Evolutionary conservation across 2,113 vertebrate genomes (phyloP).

Genomic region (Hippocampus mohnikei): DNA sequence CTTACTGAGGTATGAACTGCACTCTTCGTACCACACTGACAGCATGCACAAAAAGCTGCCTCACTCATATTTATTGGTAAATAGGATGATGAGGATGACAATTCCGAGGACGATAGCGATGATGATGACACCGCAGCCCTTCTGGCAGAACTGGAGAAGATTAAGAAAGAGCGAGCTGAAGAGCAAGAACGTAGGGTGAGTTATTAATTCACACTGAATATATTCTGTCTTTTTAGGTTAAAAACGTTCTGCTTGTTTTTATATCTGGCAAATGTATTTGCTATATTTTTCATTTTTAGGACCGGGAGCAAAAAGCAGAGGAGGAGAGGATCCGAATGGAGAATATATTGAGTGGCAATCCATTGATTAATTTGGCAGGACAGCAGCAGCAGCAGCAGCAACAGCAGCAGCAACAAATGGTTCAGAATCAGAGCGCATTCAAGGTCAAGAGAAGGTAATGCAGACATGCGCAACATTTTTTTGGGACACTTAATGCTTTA

Average conservation of each 20-base stretch:
- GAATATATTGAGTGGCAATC: constrained; percentile 95
- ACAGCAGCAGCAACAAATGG: constrained; percentile 41
- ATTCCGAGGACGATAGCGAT: constrained; percentile 90
- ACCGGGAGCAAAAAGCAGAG: constrained; percentile 95
- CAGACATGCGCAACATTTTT: background rate
- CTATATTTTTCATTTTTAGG: constrained; percentile 66
- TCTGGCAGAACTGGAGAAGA: constrained; percentile 93
- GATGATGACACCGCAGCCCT: constrained; percentile 95
- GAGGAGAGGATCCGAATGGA: constrained; percentile 98
- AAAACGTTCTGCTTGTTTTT: background rate
- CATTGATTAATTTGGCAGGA: constrained; percentile 87
- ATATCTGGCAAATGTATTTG: background rate
- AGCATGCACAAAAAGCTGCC: background rate
- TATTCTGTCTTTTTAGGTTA: background rate
- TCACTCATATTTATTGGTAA: constrained; percentile 4
- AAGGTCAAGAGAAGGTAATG: constrained; percentile 93
- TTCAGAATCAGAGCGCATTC: constrained; percentile 78
- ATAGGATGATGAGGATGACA: constrained; percentile 80
- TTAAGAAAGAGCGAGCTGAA: constrained; percentile 95
- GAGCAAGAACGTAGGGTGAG: constrained; percentile 92
- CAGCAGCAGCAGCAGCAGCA: constrained; percentile 76
- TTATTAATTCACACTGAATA: background rate
- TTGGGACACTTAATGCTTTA: background rate
- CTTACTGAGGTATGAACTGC: constrained; percentile 89
- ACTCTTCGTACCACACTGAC: background rate